Evolutionary conservation across 2,797 vertebrate species (phyloP).

Genomic region (Stomatorhinus walkeri): DNA sequence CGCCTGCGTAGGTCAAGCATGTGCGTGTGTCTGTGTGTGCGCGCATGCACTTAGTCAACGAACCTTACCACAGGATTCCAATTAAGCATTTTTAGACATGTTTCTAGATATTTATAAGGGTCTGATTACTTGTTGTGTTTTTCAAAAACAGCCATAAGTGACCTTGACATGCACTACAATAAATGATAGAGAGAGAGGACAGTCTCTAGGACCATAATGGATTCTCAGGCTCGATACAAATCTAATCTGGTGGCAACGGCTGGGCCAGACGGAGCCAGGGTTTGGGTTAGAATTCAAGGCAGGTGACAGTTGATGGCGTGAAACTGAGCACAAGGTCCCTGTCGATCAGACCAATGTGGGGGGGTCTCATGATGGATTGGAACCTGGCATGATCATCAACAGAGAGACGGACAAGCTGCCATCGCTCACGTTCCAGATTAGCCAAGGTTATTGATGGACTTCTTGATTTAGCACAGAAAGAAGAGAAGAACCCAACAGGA

Average conservation of each 20-base stretch:
- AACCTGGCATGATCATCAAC: not conserved
- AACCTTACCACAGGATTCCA: not conserved
- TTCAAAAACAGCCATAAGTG: not conserved
- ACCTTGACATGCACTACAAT: not conserved
- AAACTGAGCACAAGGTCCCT: constrained; percentile 7
- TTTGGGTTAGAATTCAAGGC: constrained; percentile 11
- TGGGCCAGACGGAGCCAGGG: constrained; percentile 3
- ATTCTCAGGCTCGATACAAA: constrained; percentile 1
- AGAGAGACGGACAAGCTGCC: constrained; percentile 9
- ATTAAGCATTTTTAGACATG: not conserved
- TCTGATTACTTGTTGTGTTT: not conserved
- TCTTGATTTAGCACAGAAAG: not conserved
- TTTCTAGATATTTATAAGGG: constrained; percentile 9
- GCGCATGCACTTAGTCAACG: not conserved
- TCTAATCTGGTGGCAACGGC: not conserved
- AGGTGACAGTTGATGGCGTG: constrained; percentile 10
- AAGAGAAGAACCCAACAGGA: not conserved
- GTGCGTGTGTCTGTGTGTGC: constrained; percentile 5
- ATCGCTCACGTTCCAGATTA: not conserved
- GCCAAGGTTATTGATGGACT: not conserved
- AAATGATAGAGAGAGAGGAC: not conserved
- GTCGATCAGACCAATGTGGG: constrained; percentile 1
- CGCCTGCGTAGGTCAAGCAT: not conserved
- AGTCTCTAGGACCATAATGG: not conserved
- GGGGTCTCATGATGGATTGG: not conserved